Conservation (phyloP, 2,888 invertebrate genomes). For the Seladonia tumulorum region DNA sequence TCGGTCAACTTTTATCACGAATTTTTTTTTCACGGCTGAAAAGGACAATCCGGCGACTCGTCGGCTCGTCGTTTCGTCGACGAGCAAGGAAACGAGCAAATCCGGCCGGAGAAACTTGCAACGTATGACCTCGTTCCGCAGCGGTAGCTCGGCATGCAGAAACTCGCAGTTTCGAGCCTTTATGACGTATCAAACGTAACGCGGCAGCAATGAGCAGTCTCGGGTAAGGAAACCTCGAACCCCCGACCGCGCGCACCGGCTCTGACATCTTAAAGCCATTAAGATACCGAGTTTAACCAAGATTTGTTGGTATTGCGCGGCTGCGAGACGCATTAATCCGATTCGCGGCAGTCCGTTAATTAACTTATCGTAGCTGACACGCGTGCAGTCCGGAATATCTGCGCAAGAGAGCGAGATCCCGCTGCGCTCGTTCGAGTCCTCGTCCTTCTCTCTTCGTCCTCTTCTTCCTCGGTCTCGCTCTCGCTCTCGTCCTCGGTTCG, state of each 20-base stretch:
- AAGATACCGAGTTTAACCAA: slow-evolving; percentile 70
- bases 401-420: neutral
- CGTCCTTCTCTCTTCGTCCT: neutral
- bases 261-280: slow-evolving; percentile 69
- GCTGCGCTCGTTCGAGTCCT: slow-evolving; percentile 1
- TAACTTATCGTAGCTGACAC: slow-evolving; percentile 59
- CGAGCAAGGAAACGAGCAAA: neutral
- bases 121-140: slow-evolving; percentile 5
- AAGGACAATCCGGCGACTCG: neutral
- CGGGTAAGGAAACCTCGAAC: slow-evolving; percentile 54
- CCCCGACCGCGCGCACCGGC: slow-evolving; percentile 16
- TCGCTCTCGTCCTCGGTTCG: neutral
- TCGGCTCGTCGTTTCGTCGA: neutral
- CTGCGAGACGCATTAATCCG: slow-evolving; percentile 63
- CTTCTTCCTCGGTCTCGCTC: neutral
- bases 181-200: slow-evolving; percentile 58
- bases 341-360: slow-evolving; percentile 65
- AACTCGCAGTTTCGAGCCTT: slow-evolving; percentile 31
- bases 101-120: slow-evolving; percentile 18
- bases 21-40: neutral
- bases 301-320: slow-evolving; percentile 60
- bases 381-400: neutral
- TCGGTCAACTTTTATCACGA: neutral
- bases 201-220: slow-evolving; percentile 40
- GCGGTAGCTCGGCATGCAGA: neutral